Evolutionary conservation across 2,888 invertebrate genomes (phyloP), one percentile per base, ranked within the genome.

Genomic region (Temnothorax ravouxi): DNA sequence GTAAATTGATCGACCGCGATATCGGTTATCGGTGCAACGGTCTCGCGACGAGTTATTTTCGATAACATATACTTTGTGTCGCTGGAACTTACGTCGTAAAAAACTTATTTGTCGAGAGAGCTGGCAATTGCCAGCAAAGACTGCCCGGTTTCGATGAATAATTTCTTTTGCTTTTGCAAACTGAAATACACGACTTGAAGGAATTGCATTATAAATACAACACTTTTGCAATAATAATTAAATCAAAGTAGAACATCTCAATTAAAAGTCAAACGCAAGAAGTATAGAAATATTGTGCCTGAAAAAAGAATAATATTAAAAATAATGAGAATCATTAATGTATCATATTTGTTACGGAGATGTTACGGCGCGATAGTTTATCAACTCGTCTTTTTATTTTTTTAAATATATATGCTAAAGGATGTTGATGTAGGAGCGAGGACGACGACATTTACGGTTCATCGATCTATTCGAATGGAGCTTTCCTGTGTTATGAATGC

Each of bases 11-110:
- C 41, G 11, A 54, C 21, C 69, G n/a, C 41, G 25, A 9, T 77
- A 77, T 77, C 41, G 54, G 71, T 77, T 69, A 69, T 77, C 54
- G 77, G 77, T 56, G 69, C 77, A 77, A 69, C 41, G 69, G 54
- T 69, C 77, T 69, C 77, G n/a, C 77, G n/a, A 11, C 69, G 29
- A 44, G 71, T 69, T 69, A 77, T 69, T 77, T 77, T 77, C 9
- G 25, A 64, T 66, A 76, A 38, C 38, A 13, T 21, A 13, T 21
- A 67, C 69, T 77, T 77, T 77, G 44, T 69, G 54, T 21, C 50
- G 25, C 9, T 54, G 18, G 18, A 77, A 77, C 38, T 69, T 77
- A 44, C 34, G 41, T 41, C 54, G 77, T 29, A 38, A 54, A 29
- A 56, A 41, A 44, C 29, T 69, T 54, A 67, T 13, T 9, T 41